phyloP scores from a whole-genome alignment of 2,888 invertebrate genomes.

The Ichneumoninae sp. region DNA sequence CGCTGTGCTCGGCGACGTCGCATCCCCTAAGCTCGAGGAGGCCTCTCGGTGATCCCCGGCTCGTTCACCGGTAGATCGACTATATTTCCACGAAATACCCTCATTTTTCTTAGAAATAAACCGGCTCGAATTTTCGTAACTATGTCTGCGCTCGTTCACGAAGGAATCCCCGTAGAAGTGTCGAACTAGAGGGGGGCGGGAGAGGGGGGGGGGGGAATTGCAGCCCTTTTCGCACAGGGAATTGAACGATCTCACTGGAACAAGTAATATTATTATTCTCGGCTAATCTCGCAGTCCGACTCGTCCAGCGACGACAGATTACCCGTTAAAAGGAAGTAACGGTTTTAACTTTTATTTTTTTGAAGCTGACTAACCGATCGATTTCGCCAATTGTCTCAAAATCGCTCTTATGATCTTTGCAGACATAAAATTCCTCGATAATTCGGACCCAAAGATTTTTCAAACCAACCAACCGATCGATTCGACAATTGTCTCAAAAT shows the following conservation, averaged over 20 bases:
- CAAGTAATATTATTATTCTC: not conserved
- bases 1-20: not conserved
- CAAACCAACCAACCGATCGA: no score
- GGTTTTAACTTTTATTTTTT: no score
- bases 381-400: no score
- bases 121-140: not conserved
- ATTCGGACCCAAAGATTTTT: not conserved
- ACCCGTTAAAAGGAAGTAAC: no score
- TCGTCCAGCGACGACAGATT: no score
- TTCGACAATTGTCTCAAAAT: no score
- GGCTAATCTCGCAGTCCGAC: not conserved
- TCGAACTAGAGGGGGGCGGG: not conserved
- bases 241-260: not conserved
- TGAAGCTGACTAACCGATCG: no score
- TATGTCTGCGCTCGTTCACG: slow-evolving; percentile 3
- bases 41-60: not conserved
- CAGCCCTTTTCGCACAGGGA: not conserved
- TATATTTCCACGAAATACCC: slow-evolving; percentile 48
- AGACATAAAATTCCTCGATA: not conserved
- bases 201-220: not conserved
- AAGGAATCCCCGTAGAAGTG: slow-evolving; percentile 38
- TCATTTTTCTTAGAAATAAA: slow-evolving; percentile 50
- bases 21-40: not conserved
- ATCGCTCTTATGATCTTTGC: no score
- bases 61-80: slow-evolving; percentile 1